These are phyloP conservation scores for Coracias cyanogaster DNA, from an alignment of 2,797 vertebrate genomes.

Conservation along the genomic window DNA sequence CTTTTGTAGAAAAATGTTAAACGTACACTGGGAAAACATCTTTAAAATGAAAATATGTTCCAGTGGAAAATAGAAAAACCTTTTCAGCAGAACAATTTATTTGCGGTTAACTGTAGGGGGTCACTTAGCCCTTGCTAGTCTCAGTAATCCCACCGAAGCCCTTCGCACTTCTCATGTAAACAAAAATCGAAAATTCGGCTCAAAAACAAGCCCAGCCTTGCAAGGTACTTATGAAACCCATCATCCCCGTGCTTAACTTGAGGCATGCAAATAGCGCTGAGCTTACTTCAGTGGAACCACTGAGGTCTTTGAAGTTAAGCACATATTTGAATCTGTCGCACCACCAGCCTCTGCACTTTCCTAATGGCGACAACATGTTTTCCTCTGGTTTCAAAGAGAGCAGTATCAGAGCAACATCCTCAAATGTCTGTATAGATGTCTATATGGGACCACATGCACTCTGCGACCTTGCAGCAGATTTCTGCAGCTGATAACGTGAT, in stretches of 20 bases:
- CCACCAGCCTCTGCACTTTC: neutral
- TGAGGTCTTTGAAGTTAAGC: neutral
- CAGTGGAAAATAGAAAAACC: neutral
- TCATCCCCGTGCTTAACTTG: neutral
- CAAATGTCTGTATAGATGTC: fast-evolving
- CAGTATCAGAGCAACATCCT: fast-evolving
- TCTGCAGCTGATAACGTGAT: neutral
- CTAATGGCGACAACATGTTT: neutral
- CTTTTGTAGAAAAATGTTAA: neutral
- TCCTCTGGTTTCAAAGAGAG: neutral
- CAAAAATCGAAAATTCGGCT: neutral
- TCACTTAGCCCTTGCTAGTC: neutral
- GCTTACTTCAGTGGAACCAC: neutral
- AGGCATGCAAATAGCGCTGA: neutral
- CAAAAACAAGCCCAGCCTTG: neutral
- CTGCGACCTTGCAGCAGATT: neutral
- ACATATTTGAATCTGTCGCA: neutral
- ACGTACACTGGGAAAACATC: neutral
- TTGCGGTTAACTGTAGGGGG: neutral
- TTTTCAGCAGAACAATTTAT: neutral
- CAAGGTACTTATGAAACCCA: neutral
- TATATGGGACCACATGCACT: fast-evolving
- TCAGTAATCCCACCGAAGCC: neutral
- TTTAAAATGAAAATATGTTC: neutral
- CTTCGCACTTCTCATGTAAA: neutral